These are phyloP conservation scores for Andrena marginata DNA, from an alignment of 2,888 invertebrate genomes.

Conservation along the genomic window DNA sequence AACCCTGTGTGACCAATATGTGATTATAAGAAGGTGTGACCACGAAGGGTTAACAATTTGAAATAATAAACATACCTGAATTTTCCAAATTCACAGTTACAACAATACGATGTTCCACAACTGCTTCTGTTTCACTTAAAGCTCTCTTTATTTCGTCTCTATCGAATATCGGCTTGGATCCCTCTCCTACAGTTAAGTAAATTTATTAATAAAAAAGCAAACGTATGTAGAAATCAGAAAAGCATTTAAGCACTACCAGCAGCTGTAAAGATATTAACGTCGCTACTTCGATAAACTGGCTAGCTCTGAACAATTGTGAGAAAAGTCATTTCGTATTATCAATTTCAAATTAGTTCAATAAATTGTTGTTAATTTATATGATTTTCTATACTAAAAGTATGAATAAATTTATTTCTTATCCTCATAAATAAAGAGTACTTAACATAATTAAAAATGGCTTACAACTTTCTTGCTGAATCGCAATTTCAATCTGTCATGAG, in stretches of 20 bases:
- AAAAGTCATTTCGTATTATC: background rate
- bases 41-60: too few species aligned
- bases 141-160: too few species aligned
- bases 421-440: background rate
- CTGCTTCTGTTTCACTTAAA: too few species aligned
- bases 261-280: conserved; percentile 21
- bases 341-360: too few species aligned
- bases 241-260: conserved; percentile 23
- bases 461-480: conserved; percentile 34
- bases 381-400: background rate
- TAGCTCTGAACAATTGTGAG: conserved; percentile 49
- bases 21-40: too few species aligned
- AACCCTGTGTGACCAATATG: too few species aligned
- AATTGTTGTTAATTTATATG: too few species aligned
- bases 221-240: background rate
- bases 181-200: background rate
- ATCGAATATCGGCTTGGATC: too few species aligned
- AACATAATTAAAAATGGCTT: conserved; percentile 15
- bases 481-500: too few species aligned
- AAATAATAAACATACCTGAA: background rate
- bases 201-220: conserved; percentile 22
- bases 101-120: too few species aligned
- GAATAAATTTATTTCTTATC: conserved; percentile 1
- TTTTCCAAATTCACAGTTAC: too few species aligned
- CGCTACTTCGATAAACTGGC: conserved; percentile 13